Base-by-base conservation (phyloP, 1,140 invertebrate species). In the Conopomorpha cramerella region DNA sequence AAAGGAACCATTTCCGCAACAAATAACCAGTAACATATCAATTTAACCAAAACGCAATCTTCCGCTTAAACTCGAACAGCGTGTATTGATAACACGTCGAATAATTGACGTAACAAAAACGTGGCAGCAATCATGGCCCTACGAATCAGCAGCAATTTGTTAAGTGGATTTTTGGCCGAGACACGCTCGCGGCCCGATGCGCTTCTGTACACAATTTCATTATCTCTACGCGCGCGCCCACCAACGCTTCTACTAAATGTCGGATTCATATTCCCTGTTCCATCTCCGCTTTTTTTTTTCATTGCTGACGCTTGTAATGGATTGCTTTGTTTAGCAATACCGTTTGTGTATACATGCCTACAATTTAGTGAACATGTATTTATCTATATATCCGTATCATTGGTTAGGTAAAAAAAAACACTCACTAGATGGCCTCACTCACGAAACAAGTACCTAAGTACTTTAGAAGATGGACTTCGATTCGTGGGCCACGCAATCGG, bases 111-210 rank as follows among this genome's bases (percentile, higher is more conserved):
- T 54, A 53, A 55, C 59, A 63, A 67, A 64, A 68, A 59, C 65
- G 55, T 59, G 48, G 62, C 71, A 76, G 65, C 70, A 76, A 62
- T 62, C 63, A 57, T 63, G 72, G 68, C 70, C 70, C 65, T 70
- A 61, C 67, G 70, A 72, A 76, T 76, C 67, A 74, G 65, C 70
- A 71, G 67, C 70, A 76, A 76, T 76, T 76, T 76, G 70, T 76
- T 76, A 76, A 76, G 67, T 72, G 70, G 70, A 74, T 74, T 74
- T 74, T 74, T 74, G 63, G 54, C 63, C 67, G 70, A 70, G 70
- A 74, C 67, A 74, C 60, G 70, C 60, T 64, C 70, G 58, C 61
- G 67, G 53, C 66, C 66, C 70, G 67, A 67, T 67, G 65, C 67
- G 67, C 70, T 63, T 49, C 67, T 70, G 62, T 74, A 74, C 70